A percentile compares a stretch with the other conserved stretches of the same genome.
Conservation (phyloP, 2,113 vertebrate genomes). For the Vidua chalybeata region DNA sequence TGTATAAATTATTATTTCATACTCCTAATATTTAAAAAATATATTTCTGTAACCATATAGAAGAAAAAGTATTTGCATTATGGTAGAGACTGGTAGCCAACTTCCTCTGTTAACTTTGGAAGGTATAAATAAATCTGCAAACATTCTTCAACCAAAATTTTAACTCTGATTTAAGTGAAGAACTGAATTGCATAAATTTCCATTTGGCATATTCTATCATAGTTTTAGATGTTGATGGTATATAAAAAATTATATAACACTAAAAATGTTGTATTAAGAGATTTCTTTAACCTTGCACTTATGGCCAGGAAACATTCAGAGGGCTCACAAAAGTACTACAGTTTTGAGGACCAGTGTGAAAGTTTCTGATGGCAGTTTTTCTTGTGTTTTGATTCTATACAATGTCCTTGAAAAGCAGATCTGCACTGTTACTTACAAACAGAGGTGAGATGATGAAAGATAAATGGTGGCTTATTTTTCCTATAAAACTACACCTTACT, state of each 20-base stretch:
- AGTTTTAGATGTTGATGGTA: neutral
- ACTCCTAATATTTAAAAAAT: neutral
- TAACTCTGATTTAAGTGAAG: neutral
- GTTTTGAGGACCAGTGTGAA: neutral
- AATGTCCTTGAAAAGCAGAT: neutral
- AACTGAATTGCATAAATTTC: neutral
- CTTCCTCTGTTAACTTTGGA: neutral
- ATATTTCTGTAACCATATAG: neutral
- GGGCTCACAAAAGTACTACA: neutral
- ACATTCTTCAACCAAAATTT: neutral
- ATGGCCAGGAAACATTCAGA: neutral
- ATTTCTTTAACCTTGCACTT: neutral
- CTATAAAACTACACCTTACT: neutral
- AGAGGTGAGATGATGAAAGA: neutral
- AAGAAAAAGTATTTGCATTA: neutral
- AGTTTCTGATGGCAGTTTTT: neutral
- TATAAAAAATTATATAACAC: neutral
- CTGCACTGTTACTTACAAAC: neutral
- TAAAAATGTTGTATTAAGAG: neutral
- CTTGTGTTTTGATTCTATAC: neutral
- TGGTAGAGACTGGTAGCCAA: neutral
- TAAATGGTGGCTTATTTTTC: neutral
- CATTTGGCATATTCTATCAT: neutral
- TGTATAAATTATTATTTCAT: neutral
- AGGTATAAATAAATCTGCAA: neutral